Conservation (phyloP, 2,797 vertebrate species). For the Hydrocynus forskahlii region DNA sequence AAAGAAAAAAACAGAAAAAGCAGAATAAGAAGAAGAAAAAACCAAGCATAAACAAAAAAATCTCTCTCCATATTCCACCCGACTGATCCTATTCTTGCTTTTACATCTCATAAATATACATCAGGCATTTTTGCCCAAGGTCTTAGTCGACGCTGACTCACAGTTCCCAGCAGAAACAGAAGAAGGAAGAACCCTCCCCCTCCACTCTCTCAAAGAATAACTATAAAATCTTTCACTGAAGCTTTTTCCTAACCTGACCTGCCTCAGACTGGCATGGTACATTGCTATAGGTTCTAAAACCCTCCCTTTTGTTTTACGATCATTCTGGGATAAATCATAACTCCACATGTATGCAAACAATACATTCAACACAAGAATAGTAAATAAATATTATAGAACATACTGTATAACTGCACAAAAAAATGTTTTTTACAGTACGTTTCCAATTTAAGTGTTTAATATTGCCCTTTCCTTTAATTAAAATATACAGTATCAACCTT, state of each 20-base stretch:
- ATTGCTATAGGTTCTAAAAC: too few relatives aligned
- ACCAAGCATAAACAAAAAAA: background rate
- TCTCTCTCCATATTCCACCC: conserved; percentile 2
- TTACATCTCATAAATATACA: conserved; percentile 26
- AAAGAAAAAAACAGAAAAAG: background rate
- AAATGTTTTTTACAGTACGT: too few relatives aligned
- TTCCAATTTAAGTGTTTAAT: too few relatives aligned
- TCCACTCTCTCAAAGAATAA: conserved; percentile 4
- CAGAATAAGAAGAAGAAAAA: background rate
- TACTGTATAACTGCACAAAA: too few relatives aligned
- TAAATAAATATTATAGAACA: too few relatives aligned
- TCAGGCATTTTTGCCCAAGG: conserved; percentile 16
- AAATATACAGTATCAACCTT: too few relatives aligned
- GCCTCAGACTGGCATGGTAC: background rate
- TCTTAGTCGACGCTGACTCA: conserved; percentile 19
- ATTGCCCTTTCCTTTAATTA: too few relatives aligned
- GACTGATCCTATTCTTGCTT: conserved; percentile 9
- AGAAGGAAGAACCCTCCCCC: background rate
- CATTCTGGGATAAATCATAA: too few relatives aligned
- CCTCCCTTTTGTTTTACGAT: too few relatives aligned
- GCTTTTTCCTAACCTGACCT: background rate
- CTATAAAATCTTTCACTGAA: background rate
- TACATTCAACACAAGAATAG: too few relatives aligned
- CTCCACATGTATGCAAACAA: too few relatives aligned
- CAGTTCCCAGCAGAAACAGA: background rate